A percentile compares a stretch with the other conserved stretches of the same genome.
Evolutionary conservation across 1,140 invertebrate genomes (phyloP).

Genomic region (Nasonia vitripennis): DNA sequence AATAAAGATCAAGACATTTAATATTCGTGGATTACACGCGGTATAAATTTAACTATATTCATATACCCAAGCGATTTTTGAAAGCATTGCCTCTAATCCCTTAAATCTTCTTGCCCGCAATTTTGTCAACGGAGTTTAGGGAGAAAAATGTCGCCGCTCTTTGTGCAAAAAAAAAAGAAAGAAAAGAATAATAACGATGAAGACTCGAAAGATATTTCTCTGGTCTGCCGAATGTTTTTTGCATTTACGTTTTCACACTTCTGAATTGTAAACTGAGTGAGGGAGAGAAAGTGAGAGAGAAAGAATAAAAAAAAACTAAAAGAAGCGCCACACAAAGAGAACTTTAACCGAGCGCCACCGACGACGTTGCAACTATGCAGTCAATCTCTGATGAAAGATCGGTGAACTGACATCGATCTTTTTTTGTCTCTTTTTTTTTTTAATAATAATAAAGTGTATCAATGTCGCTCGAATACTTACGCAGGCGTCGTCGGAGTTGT

Average conservation of each 20-base stretch:
- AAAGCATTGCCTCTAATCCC: conserved; percentile 46
- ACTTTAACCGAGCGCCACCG: conserved; percentile 40
- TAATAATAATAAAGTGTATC: conserved; percentile 39
- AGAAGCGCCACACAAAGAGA: conserved; percentile 31
- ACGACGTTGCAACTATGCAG: conserved; percentile 40
- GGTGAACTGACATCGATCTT: conserved; percentile 41
- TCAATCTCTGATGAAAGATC: conserved; percentile 51
- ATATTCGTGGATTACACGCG: conserved; percentile 55
- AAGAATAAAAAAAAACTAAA: conserved; percentile 8
- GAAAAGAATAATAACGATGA: neutral
- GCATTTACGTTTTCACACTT: conserved; percentile 52
- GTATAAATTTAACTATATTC: conserved; percentile 51
- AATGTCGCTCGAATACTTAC: conserved; percentile 13
- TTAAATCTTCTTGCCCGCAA: conserved; percentile 46
- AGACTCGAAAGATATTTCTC: conserved; percentile 42
- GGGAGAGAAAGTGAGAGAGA: neutral
- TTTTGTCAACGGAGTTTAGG: conserved; percentile 40
- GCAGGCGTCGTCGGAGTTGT: conserved; percentile 52
- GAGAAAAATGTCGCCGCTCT: conserved; percentile 45
- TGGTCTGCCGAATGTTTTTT: conserved; percentile 45
- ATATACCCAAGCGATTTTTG: conserved; percentile 48
- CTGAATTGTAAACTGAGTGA: conserved; percentile 47
- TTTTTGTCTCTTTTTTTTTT: conserved; percentile 40
- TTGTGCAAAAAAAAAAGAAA: conserved; percentile 39
- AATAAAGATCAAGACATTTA: conserved; percentile 54